Conservation (phyloP, 2,797 vertebrate genomes). For the Caiman crocodilus region DNA sequence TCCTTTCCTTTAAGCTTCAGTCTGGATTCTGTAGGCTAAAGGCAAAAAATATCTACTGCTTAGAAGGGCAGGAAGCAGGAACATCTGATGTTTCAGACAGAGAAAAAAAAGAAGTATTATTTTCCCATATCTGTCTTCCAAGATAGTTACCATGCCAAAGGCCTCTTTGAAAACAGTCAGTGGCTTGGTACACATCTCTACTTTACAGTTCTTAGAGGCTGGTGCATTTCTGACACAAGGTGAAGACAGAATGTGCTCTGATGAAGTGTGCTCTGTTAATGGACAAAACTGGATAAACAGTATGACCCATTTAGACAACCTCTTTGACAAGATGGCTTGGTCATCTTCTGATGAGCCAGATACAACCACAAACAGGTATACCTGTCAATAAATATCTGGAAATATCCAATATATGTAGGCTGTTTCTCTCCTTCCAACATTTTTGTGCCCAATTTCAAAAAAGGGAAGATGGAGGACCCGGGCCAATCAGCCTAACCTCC, state of each 20-base stretch:
- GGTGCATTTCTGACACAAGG: background rate
- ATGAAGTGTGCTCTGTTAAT: background rate
- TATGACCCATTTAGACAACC: background rate
- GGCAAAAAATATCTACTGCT: background rate
- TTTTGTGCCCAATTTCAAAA: no score
- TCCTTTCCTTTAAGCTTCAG: background rate
- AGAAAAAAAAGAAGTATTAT: background rate
- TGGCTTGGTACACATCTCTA: background rate
- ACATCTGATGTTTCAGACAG: background rate
- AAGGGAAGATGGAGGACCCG: no score
- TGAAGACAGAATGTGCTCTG: background rate
- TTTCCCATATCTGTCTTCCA: background rate
- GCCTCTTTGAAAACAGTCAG: background rate
- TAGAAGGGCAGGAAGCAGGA: background rate
- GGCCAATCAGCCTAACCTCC: no score
- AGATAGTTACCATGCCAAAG: constrained; percentile 1
- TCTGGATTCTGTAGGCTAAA: background rate
- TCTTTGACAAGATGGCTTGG: background rate
- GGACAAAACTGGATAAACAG: background rate
- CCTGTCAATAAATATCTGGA: no score
- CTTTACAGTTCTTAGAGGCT: background rate
- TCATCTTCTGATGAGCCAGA: background rate
- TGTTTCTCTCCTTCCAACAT: no score
- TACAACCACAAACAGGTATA: background rate
- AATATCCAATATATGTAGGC: no score